phyloP scores from a whole-genome alignment of 2,888 invertebrate species.

The Acanthacorydalis orientalis region DNA sequence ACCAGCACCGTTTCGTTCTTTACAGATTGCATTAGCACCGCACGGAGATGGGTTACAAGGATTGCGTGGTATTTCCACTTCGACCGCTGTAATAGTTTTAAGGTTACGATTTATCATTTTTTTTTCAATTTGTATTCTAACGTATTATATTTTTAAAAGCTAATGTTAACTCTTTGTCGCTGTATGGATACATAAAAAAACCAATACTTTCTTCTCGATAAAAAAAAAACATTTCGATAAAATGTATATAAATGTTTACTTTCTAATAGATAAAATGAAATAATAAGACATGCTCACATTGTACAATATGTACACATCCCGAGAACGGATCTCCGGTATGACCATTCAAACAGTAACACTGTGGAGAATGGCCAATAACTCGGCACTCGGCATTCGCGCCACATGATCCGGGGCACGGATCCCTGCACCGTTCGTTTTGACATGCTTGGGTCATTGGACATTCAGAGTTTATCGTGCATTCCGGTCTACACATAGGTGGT shows the following conservation, averaged over 20 bases:
- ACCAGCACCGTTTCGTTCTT: constrained; percentile 61
- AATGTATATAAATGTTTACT: not conserved
- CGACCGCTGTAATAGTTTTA: constrained; percentile 25
- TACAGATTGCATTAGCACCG: constrained; percentile 72
- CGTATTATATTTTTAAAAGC: too few species aligned
- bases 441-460: constrained; percentile 56
- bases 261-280: not conserved
- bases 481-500: constrained; percentile 62
- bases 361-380: constrained; percentile 53
- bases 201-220: too few species aligned
- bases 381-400: constrained; percentile 53
- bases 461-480: constrained; percentile 56
- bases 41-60: constrained; percentile 77
- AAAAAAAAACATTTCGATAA: not conserved
- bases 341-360: constrained; percentile 52
- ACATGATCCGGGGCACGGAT: constrained; percentile 61
- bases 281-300: not conserved
- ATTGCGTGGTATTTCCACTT: constrained; percentile 31
- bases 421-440: constrained; percentile 50
- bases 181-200: not conserved
- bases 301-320: constrained; percentile 35
- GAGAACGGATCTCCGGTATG: constrained; percentile 67
- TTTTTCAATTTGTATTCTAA: too few species aligned
- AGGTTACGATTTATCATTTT: constrained; percentile 18
- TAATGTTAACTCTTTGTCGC: not conserved